Evolutionary conservation across 2,113 vertebrate genomes (phyloP), one percentile per base, ranked within the genome.

Genomic region (Hassar affinis): DNA sequence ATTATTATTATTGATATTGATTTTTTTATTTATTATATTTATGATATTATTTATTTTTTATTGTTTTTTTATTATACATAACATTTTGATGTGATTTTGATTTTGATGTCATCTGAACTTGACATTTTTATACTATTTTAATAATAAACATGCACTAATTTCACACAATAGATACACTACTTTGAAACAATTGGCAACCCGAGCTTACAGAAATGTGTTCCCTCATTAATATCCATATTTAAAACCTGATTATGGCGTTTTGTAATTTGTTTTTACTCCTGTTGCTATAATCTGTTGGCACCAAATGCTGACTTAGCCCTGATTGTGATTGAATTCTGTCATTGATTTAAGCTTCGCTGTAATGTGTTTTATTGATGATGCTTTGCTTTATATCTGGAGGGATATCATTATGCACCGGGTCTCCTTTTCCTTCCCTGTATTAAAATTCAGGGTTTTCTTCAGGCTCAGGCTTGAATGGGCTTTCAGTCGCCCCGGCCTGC

Each of bases 321-420:
- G 62, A 42, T 86, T 66, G 79, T 42, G 38, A 42, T 42, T 42
- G 2, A 45, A 82, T 78, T 74, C 57, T 38, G n/a, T 45, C 38
- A 84, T 85, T 71, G 81, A 85, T 81, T 78, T 62, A 12, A 25
- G 27, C 59, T 74, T 64, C 51, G 42, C 30, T 56, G 52, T 83
- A 57, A 71, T 1, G 66, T 76, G 33, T 77, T 38, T 49, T 76
- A 88, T 78, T 78, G n/a, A 77, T 49, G 59, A 14, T 45, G 22
- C 1, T n/a, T 52, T 69, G 62, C 51, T 35, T n/a, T 71, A 47
- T 82, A 30, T 51, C 27, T 20, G 18, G 51, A 56, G 74, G 74
- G 38, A 42, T 42, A 35, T 14, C 3, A 1, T 35, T 4, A 38
- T 18, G 51, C 30, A 56, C 22, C 22, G 27, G 3, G 27, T 6